These are phyloP conservation scores for Deilephila elpenor DNA, from an alignment of 2,888 invertebrate species.

Conservation along the genomic window DNA sequence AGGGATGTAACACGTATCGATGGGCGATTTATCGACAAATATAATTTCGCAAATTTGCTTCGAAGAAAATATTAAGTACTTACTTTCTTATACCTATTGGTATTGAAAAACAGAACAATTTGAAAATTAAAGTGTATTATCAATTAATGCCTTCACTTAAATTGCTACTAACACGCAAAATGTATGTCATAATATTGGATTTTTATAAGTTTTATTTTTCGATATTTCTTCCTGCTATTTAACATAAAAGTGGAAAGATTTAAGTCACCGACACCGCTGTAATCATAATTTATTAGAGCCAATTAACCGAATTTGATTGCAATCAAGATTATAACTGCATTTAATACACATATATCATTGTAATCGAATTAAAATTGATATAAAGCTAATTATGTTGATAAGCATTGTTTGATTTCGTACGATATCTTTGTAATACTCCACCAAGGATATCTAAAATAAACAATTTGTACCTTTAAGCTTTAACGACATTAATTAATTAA, in stretches of 20 bases:
- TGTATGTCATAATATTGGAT: not conserved
- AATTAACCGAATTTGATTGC: conserved; percentile 13
- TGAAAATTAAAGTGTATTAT: not conserved
- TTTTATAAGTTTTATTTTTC: not conserved
- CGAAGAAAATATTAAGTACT: not conserved
- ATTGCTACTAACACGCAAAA: not conserved
- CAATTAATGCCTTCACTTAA: not conserved
- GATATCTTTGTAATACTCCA: conserved; percentile 9
- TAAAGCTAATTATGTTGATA: conserved; percentile 26
- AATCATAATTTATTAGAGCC: conserved; percentile 10
- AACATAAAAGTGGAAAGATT: conserved; percentile 3
- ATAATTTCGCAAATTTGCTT: not conserved
- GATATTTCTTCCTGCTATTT: not conserved
- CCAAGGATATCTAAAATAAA: conserved; percentile 18
- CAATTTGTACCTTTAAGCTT: conserved; percentile 6
- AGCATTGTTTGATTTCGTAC: conserved; percentile 7
- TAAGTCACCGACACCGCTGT: not conserved
- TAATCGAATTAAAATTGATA: conserved; percentile 23
- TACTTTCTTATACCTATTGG: no score
- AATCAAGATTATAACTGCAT: conserved; percentile 14
- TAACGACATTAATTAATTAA: not conserved
- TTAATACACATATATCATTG: conserved; percentile 21
- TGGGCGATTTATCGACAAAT: conserved; percentile 44
- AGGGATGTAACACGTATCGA: conserved; percentile 59
- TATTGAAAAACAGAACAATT: not conserved